A percentile compares a stretch with the other conserved stretches of the same genome.
phyloP scores from a whole-genome alignment of 2,797 vertebrate genomes.

The Chelmon rostratus region DNA sequence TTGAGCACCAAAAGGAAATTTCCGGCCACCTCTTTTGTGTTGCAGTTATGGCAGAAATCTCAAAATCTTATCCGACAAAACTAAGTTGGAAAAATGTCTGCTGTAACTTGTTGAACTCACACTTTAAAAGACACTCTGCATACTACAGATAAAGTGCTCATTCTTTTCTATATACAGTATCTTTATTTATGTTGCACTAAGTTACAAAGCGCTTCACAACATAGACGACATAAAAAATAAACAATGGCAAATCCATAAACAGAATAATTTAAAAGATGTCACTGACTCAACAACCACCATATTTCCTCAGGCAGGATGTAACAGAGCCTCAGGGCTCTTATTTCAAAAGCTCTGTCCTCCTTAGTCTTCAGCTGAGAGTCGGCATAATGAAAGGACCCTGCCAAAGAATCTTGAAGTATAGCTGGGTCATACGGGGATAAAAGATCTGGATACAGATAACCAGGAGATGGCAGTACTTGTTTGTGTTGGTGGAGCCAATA shows the following conservation, averaged over 20 bases:
- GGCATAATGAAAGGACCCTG: neutral
- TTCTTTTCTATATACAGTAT: constrained; percentile 16
- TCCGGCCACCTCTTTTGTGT: neutral
- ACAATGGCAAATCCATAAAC: too few relatives aligned
- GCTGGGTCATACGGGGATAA: too few relatives aligned
- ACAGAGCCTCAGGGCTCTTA: neutral
- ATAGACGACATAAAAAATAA: too few relatives aligned
- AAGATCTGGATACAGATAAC: too few relatives aligned
- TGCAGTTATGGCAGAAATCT: constrained; percentile 1
- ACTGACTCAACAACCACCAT: neutral
- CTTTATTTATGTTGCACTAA: neutral
- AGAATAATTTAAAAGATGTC: neutral
- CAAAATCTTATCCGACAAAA: neutral
- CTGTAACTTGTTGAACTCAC: constrained; percentile 14
- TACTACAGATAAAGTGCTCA: constrained; percentile 23
- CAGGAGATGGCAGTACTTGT: too few relatives aligned
- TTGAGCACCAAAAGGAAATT: neutral
- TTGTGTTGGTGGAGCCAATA: too few relatives aligned
- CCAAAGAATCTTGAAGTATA: too few relatives aligned
- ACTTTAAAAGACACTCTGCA: neutral
- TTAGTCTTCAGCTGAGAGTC: neutral
- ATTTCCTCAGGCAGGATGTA: neutral
- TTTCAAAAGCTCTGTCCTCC: neutral
- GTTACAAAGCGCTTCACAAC: too few relatives aligned
- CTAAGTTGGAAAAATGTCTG: neutral